Percentiles rank a stretch among this genome's conserved stretches.
These are phyloP conservation scores for Lamprotornis superbus DNA, from an alignment of 2,113 vertebrate genomes.

Conservation along the genomic window DNA sequence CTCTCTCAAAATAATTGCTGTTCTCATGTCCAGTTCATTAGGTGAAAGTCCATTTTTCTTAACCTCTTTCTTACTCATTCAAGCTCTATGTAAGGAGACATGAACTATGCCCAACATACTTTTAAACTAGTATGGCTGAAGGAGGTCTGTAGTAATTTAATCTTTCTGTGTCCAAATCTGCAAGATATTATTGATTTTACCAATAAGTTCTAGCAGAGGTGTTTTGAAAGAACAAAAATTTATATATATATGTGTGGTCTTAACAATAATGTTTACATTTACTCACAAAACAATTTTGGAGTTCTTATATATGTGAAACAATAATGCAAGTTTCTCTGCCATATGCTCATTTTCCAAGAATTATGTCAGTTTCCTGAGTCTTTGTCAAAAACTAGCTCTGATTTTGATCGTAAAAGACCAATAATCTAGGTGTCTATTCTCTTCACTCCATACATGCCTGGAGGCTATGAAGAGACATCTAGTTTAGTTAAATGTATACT, in stretches of 20 bases:
- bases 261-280: not conserved
- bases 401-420: conserved; percentile 1
- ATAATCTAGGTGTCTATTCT: not conserved
- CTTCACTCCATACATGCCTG: not conserved
- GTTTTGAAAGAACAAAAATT: not conserved
- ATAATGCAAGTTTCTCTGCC: not conserved
- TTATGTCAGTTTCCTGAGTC: not conserved
- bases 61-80: not conserved
- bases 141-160: not conserved
- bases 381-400: not conserved
- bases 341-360: not conserved
- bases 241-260: not conserved
- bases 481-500: not conserved
- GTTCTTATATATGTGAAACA: not conserved
- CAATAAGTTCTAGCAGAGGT: not conserved
- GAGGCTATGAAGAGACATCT: not conserved
- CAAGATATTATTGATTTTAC: not conserved
- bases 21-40: not conserved
- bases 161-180: not conserved
- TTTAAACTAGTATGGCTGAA: not conserved
- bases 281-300: not conserved
- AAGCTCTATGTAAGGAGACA: not conserved
- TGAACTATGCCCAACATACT: not conserved
- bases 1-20: not conserved
- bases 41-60: not conserved